A percentile compares a stretch with the other conserved stretches of the same genome.
Conservation (phyloP, 92 coral and sea anemone species). For the Pocillopora meandrina region DNA sequence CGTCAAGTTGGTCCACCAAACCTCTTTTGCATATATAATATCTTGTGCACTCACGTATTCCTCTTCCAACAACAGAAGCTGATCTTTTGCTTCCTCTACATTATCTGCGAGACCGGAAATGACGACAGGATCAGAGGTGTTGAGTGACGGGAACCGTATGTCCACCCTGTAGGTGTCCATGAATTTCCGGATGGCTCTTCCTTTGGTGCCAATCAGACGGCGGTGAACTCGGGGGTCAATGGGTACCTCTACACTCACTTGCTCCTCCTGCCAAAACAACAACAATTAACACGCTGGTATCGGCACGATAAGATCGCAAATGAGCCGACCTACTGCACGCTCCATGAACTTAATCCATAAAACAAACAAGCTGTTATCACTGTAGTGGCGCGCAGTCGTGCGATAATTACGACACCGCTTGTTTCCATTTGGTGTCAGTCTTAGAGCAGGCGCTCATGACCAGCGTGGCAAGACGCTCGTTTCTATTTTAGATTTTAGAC, state of each 20-base stretch:
- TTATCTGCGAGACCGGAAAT: conserved; percentile 86
- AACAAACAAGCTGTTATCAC: no score
- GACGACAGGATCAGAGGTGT: conserved; percentile 84
- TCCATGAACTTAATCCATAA: no score
- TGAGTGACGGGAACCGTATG: conserved; percentile 94
- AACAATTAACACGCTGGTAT: neutral
- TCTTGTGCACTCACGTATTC: conserved; percentile 81
- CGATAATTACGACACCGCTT: no score
- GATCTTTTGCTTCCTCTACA: conserved; percentile 97
- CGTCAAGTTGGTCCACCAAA: neutral
- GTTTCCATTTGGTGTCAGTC: no score
- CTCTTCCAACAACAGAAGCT: conserved; percentile 87
- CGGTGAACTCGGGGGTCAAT: conserved; percentile 98
- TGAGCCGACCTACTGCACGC: no score
- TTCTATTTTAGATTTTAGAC: no score
- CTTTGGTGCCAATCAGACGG: conserved; percentile 94
- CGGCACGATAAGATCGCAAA: neutral
- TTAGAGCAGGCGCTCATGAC: no score
- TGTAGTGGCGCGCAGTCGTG: no score
- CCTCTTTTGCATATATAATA: no score
- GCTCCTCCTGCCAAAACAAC: conserved; percentile 80
- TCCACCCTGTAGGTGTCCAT: conserved; percentile 95
- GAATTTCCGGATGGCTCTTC: conserved; percentile 88
- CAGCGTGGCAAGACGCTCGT: no score
- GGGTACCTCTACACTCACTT: conserved; percentile 78